Evolutionary conservation across 2,797 vertebrate genomes (phyloP), one percentile per base, ranked within the genome.

Genomic region (Gymnoscopelus microlampas): DNA sequence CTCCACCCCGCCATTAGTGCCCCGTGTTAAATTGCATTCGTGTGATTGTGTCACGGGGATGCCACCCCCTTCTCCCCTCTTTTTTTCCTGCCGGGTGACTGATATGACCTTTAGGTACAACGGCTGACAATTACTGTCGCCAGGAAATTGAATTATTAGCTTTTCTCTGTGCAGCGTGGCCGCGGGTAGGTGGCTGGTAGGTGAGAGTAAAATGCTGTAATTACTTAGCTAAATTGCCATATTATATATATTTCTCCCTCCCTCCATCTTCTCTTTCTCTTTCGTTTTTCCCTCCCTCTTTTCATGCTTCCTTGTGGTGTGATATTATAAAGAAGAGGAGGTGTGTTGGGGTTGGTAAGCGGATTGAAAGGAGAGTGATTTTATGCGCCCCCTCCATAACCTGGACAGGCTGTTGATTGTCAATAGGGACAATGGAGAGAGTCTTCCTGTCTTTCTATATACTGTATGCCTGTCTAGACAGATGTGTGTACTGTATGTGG

Each of bases 91-190:
- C 39, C 39, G 82, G 89, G 87, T 93, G 94, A 94, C 89, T 91
- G 87, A 93, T 92, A 92, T 93, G 94, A 95, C 94, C 94, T 95
- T 95, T 94, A 93, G 94, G 93, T 92, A 91, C 91, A 93, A 85
- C 83, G 80, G 74, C 91, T 94, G 91, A 94, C 94, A 94, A 94
- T 94, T 94, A 94, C 92, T 93, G 91, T 90, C 92, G 92, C 89
- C n/a, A 84, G 90, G 91, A 95, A 94, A 94, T 93, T 94, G 92
- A 94, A 95, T 94, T 94, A 95, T 93, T 93, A 93, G 89, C 90
- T 94, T 74, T 92, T 92, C 78, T 82, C 78, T 87, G 86, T 87
- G 39, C 86, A 85, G 87, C 81, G 70, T 74, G 89, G 91, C 88
- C 66, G 81, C 76, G 79, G 88, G 91, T 91, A 90, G 92, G 91